Evolutionary conservation across 2,113 vertebrate species (phyloP).

Genomic region (Solenodon paradoxus): DNA sequence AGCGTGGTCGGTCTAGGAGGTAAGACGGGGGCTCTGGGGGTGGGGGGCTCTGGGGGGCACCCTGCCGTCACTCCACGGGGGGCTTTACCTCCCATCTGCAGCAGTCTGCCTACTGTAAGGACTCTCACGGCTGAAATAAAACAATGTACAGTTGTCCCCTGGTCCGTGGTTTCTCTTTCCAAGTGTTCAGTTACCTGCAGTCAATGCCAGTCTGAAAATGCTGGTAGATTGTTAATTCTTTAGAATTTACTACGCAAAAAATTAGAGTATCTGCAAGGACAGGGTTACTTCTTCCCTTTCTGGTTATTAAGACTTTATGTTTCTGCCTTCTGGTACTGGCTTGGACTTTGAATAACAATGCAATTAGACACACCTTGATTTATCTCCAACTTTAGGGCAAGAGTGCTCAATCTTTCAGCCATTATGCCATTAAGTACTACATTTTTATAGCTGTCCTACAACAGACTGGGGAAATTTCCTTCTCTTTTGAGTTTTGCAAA

Average conservation of each 20-base stretch:
- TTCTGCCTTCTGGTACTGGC: neutral
- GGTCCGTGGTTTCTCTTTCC: too few species aligned
- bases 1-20: rapidly evolving
- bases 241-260: neutral
- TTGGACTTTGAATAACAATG: neutral
- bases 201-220: too few species aligned
- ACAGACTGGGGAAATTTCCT: neutral
- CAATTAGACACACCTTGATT: neutral
- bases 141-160: too few species aligned
- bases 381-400: neutral
- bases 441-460: neutral
- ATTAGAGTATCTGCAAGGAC: neutral
- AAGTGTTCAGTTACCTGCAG: too few species aligned
- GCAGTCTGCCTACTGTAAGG: neutral
- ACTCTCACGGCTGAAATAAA: too few species aligned
- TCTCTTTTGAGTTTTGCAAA: neutral
- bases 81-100: neutral
- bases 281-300: neutral
- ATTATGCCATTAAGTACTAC: too few species aligned
- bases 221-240: neutral
- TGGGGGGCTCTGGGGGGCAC: too few species aligned
- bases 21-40: neutral
- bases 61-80: neutral
- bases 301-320: neutral
- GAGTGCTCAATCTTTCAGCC: neutral